phyloP scores from a whole-genome alignment of 2,113 vertebrate genomes.

The Symphodus melops region DNA sequence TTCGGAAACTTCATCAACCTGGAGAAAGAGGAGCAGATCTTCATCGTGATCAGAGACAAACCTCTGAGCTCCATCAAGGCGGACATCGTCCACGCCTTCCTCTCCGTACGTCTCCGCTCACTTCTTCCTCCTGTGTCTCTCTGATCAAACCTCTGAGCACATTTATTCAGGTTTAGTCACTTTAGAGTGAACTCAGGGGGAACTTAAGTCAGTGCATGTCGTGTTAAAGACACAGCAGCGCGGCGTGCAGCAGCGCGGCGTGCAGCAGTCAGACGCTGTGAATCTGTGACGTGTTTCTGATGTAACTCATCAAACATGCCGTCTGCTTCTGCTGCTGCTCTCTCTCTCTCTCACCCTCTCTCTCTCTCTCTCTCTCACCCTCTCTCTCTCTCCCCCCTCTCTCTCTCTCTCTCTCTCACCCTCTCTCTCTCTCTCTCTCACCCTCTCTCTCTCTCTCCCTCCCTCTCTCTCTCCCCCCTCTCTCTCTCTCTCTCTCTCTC shows the following conservation, averaged over 20 bases:
- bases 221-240: neutral
- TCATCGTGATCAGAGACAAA: conserved; percentile 97
- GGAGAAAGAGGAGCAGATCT: conserved; percentile 99
- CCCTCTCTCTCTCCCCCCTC: no score
- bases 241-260: neutral
- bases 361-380: conserved; percentile 9
- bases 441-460: conserved; percentile 54
- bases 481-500: conserved; percentile 19
- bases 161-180: neutral
- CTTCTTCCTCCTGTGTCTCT: neutral
- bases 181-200: neutral
- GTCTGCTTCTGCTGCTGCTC: conserved; percentile 22
- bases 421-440: neutral
- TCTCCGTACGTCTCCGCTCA: conserved; percentile 87
- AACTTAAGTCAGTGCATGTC: neutral
- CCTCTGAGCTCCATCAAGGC: conserved; percentile 98
- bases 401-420: no score
- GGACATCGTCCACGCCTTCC: conserved; percentile 97
- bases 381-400: conserved; percentile 17
- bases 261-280: neutral
- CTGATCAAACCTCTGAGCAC: neutral
- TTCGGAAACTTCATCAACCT: conserved; percentile 98
- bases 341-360: no score
- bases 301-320: neutral
- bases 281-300: neutral